Conservation (phyloP, 2,113 vertebrate genomes). For the Murina feae region DNA sequence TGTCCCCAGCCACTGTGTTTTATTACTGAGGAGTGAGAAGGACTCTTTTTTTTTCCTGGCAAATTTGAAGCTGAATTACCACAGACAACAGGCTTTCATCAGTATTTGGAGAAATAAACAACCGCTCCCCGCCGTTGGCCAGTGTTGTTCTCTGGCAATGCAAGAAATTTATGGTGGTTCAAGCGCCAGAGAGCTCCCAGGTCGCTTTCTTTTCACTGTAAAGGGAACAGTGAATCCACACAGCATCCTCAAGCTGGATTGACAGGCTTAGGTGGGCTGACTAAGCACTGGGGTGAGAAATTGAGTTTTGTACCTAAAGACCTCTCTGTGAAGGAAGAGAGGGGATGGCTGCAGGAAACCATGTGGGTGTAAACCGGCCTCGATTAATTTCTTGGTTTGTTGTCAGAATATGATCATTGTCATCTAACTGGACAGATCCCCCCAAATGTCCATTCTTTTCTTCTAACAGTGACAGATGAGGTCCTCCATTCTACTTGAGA, state of each 20-base stretch:
- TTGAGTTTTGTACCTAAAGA: not conserved
- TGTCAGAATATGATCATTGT: not conserved
- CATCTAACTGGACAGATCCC: not conserved
- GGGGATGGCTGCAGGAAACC: not conserved
- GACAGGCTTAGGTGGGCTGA: slow-evolving; percentile 1
- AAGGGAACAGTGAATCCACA: not conserved
- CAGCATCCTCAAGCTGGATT: slow-evolving; percentile 1
- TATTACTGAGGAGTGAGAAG: slow-evolving; percentile 13
- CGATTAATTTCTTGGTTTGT: not conserved
- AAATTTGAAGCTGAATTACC: slow-evolving; percentile 62
- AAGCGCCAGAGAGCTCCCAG: slow-evolving; percentile 37
- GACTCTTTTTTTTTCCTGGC: slow-evolving; percentile 28
- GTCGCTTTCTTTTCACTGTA: slow-evolving; percentile 24
- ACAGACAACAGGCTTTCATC: slow-evolving; percentile 56
- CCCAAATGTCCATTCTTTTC: not conserved
- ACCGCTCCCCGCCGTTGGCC: not conserved
- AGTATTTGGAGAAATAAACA: slow-evolving; percentile 61
- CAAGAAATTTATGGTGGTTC: slow-evolving; percentile 31
- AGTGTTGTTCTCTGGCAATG: slow-evolving; percentile 24
- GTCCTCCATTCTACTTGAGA: not conserved
- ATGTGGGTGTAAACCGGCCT: not conserved
- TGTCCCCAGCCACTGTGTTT: slow-evolving; percentile 16
- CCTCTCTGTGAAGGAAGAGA: not conserved
- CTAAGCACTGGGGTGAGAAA: not conserved
- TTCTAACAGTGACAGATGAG: not conserved